These are phyloP conservation scores for Xestoiulus laeticollis DNA, from an alignment of 2,888 invertebrate species.

Conservation along the genomic window DNA sequence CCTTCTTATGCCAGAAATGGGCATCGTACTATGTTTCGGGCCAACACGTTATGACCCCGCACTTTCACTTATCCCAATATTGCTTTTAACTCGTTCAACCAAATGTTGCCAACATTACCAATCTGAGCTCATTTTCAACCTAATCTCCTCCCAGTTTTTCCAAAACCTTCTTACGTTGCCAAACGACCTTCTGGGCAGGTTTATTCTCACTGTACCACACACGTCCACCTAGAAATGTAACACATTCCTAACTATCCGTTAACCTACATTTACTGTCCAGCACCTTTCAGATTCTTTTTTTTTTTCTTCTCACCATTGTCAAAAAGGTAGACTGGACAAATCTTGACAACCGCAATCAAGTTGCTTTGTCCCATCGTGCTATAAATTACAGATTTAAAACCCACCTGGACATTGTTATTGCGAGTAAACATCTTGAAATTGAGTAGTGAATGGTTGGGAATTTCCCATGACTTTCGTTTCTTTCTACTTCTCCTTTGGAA, in stretches of 20 bases:
- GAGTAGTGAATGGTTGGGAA: neutral
- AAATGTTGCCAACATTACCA: neutral
- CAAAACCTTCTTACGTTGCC: slow-evolving; percentile 32
- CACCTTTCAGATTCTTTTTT: neutral
- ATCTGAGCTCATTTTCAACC: slow-evolving; percentile 32
- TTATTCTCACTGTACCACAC: slow-evolving; percentile 48
- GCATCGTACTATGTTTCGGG: neutral
- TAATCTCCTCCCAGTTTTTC: slow-evolving; percentile 49
- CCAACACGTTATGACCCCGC: neutral
- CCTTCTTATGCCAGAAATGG: slow-evolving; percentile 46
- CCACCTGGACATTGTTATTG: neutral
- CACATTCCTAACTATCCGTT: slow-evolving; percentile 47
- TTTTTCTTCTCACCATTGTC: slow-evolving; percentile 16
- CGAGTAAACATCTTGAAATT: neutral
- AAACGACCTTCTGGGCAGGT: slow-evolving; percentile 48
- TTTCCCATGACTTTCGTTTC: neutral
- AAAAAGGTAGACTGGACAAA: neutral
- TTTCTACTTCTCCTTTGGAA: neutral
- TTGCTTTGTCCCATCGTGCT: neutral
- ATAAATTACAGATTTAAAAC: slow-evolving; percentile 30
- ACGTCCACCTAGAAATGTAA: slow-evolving; percentile 46
- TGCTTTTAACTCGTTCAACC: slow-evolving; percentile 12
- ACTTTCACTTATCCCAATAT: slow-evolving; percentile 42
- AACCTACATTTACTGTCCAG: slow-evolving; percentile 49
- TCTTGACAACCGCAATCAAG: neutral